Percentiles rank a stretch among this genome's conserved stretches.
These are phyloP conservation scores for Mormyrus iriodes DNA, from an alignment of 2,113 vertebrate species.

Conservation along the genomic window DNA sequence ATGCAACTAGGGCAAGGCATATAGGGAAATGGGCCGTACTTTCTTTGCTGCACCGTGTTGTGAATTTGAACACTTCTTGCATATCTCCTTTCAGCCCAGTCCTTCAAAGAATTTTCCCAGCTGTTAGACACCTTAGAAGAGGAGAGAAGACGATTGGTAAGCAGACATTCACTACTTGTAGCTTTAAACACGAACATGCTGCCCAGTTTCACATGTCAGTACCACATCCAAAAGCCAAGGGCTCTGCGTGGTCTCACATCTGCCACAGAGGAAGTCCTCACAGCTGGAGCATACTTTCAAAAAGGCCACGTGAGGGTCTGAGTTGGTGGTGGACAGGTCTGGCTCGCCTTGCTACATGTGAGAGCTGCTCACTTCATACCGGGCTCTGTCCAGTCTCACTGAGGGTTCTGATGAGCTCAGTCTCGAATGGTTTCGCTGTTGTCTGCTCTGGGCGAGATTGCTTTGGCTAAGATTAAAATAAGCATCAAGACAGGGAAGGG, in stretches of 20 bases:
- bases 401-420: not conserved
- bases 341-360: slow-evolving; percentile 13
- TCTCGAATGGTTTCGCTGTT: not conserved
- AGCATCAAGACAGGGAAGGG: not conserved
- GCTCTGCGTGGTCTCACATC: not conserved
- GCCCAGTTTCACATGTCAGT: not conserved
- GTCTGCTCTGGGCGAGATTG: not conserved
- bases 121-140: slow-evolving; percentile 89
- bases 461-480: not conserved
- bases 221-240: not conserved
- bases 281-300: not conserved
- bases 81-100: slow-evolving; percentile 73
- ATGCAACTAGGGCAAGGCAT: not conserved
- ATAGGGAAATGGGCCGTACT: not conserved
- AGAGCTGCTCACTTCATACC: not conserved
- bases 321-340: not conserved
- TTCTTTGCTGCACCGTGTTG: not conserved
- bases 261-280: not conserved
- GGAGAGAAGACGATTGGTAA: slow-evolving; percentile 85
- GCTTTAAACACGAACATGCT: not conserved
- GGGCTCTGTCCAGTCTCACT: not conserved
- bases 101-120: slow-evolving; percentile 91
- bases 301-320: not conserved
- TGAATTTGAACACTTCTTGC: slow-evolving; percentile 21
- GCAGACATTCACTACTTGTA: slow-evolving; percentile 29